Percentiles rank a stretch among this genome's conserved stretches.
Evolutionary conservation across 2,888 invertebrate genomes (phyloP).

Genomic region (Agrilus cyanescens): DNA sequence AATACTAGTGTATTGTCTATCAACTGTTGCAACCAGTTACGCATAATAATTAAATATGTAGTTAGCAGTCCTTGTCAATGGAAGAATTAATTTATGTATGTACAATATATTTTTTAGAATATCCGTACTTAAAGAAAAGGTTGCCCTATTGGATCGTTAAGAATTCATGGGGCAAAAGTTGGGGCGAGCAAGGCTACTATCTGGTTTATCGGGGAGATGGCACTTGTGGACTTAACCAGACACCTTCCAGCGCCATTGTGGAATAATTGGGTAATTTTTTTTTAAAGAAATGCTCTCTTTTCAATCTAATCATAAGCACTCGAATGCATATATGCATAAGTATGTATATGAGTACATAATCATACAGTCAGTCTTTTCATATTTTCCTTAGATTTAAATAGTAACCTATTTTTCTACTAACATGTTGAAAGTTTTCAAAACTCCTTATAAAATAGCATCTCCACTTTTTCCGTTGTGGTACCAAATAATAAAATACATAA

Average conservation of each 20-base stretch:
- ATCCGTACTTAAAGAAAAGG: constrained; percentile 67
- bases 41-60: too few species aligned
- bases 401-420: too few species aligned
- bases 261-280: constrained; percentile 15
- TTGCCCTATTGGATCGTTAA: constrained; percentile 88
- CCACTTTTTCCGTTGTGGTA: too few species aligned
- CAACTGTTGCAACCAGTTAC: too few species aligned
- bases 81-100: constrained; percentile 3
- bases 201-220: constrained; percentile 89
- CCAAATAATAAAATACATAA: too few species aligned
- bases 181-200: constrained; percentile 95
- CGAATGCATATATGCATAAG: not conserved
- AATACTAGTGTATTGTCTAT: too few species aligned
- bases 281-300: not conserved
- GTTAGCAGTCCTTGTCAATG: not conserved
- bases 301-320: not conserved
- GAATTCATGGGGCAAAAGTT: constrained; percentile 85
- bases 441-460: too few species aligned
- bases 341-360: not conserved
- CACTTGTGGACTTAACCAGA: constrained; percentile 84
- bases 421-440: too few species aligned
- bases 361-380: too few species aligned
- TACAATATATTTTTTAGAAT: constrained; percentile 43
- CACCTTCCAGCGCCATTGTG: constrained; percentile 76
- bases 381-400: too few species aligned